Percentiles rank a stretch among this genome's conserved stretches.
These are phyloP conservation scores for Hypsopygia costalis DNA, from an alignment of 2,888 invertebrate genomes.

Conservation along the genomic window DNA sequence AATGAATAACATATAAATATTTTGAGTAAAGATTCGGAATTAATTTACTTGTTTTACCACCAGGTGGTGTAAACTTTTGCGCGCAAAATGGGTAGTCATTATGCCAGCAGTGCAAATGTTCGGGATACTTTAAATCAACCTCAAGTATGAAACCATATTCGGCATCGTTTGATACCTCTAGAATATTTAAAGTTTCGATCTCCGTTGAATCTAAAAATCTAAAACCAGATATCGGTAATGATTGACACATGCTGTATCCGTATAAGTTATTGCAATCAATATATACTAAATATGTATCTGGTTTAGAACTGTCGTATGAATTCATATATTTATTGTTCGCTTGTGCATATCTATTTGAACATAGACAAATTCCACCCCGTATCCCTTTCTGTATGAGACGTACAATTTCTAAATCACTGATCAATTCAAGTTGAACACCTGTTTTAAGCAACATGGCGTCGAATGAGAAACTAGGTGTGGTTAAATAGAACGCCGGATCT, in stretches of 20 bases:
- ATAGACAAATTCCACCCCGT: constrained; percentile 3
- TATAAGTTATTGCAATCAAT: constrained; percentile 35
- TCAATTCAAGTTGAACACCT: constrained; percentile 2
- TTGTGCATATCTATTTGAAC: neutral
- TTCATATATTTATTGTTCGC: constrained; percentile 4
- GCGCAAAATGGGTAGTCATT: constrained; percentile 13
- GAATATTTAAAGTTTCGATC: constrained; percentile 6
- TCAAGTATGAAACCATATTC: constrained; percentile 12
- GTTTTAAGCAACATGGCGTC: constrained; percentile 9
- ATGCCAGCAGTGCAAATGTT: constrained; percentile 11
- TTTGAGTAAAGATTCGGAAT: constrained; percentile 11
- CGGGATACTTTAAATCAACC: constrained; percentile 15
- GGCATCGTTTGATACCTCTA: neutral
- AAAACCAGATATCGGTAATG: constrained; percentile 25
- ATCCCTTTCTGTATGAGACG: constrained; percentile 4
- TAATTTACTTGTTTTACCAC: constrained; percentile 5
- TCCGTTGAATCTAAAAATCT: constrained; percentile 10
- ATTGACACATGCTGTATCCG: constrained; percentile 29
- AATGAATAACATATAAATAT: constrained; percentile 12
- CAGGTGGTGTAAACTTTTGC: constrained; percentile 4
- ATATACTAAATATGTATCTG: constrained; percentile 23
- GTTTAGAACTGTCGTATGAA: constrained; percentile 9
- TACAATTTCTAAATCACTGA: constrained; percentile 1
- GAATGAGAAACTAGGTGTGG: constrained; percentile 1
- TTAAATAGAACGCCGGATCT: constrained; percentile 16